These are phyloP conservation scores for Drosophila maculinotata DNA, from an alignment of 2,888 invertebrate genomes.

Conservation along the genomic window DNA sequence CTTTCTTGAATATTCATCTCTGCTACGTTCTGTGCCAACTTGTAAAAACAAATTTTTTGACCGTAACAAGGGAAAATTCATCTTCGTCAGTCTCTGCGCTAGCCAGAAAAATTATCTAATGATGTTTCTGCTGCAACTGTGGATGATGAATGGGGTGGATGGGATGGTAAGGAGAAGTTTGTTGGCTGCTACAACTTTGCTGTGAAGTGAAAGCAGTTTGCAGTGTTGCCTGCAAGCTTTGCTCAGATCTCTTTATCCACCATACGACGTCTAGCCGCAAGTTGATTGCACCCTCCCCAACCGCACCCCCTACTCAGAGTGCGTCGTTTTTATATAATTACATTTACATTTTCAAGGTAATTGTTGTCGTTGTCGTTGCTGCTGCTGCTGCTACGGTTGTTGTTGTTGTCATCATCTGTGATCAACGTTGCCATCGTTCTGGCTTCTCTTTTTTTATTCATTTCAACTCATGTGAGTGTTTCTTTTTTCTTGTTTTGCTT, in stretches of 20 bases:
- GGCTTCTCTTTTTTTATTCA: constrained; percentile 15
- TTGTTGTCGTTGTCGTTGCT: constrained; percentile 27
- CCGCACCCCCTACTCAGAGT: too few species aligned
- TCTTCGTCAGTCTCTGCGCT: constrained; percentile 53
- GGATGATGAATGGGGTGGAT: background rate
- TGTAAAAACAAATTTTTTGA: constrained; percentile 28
- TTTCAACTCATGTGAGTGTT: constrained; percentile 7
- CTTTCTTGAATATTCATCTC: constrained; percentile 29
- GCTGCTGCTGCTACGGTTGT: too few species aligned
- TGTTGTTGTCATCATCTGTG: constrained; percentile 37
- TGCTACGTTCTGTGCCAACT: constrained; percentile 14
- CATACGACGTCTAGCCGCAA: constrained; percentile 1
- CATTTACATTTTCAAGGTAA: constrained; percentile 67
- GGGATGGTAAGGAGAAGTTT: too few species aligned
- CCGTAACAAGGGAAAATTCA: constrained; percentile 54
- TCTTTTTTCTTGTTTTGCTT: constrained; percentile 8
- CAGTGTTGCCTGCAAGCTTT: background rate
- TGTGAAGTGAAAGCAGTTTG: constrained; percentile 1
- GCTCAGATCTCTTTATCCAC: constrained; percentile 4
- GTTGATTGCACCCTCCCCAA: background rate
- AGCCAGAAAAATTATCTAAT: constrained; percentile 25
- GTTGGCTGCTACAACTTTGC: background rate
- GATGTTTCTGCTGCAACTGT: constrained; percentile 2
- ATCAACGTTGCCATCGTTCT: constrained; percentile 38
- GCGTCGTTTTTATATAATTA: constrained; percentile 64